Percentiles rank a stretch among this genome's conserved stretches.
These are phyloP conservation scores for Acrocephalus arundinaceus DNA, from an alignment of 2,113 vertebrate species.

Conservation along the genomic window DNA sequence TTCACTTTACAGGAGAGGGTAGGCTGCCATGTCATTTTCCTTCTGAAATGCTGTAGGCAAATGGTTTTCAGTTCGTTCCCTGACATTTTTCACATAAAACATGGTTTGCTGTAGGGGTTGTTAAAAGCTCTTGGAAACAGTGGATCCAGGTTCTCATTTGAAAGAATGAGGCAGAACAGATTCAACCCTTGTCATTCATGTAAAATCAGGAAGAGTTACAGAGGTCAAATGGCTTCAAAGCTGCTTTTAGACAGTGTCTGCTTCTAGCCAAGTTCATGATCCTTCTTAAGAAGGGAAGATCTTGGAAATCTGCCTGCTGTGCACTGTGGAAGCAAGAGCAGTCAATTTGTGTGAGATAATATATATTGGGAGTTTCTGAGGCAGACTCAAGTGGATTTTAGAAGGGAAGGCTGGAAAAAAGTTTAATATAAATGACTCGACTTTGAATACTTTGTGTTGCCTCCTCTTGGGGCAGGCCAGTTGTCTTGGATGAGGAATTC, in stretches of 20 bases:
- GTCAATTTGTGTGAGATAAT: background rate
- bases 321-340: background rate
- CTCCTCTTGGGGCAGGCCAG: background rate
- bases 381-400: background rate
- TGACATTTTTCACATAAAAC: slow-evolving; percentile 25
- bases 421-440: background rate
- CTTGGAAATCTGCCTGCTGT: background rate
- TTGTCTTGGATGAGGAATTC: background rate
- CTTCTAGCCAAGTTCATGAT: background rate
- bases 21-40: slow-evolving; percentile 18
- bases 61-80: slow-evolving; percentile 17
- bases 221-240: slow-evolving; percentile 10
- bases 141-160: slow-evolving; percentile 3
- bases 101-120: background rate
- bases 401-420: background rate
- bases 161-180: background rate
- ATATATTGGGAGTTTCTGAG: background rate
- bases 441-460: background rate
- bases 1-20: background rate
- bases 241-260: background rate
- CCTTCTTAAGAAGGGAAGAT: background rate
- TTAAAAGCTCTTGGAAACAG: background rate
- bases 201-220: background rate
- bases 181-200: background rate
- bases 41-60: background rate